Evolutionary conservation across 2,888 invertebrate species (phyloP).

Genomic region (Drosophila mayaguana): DNA sequence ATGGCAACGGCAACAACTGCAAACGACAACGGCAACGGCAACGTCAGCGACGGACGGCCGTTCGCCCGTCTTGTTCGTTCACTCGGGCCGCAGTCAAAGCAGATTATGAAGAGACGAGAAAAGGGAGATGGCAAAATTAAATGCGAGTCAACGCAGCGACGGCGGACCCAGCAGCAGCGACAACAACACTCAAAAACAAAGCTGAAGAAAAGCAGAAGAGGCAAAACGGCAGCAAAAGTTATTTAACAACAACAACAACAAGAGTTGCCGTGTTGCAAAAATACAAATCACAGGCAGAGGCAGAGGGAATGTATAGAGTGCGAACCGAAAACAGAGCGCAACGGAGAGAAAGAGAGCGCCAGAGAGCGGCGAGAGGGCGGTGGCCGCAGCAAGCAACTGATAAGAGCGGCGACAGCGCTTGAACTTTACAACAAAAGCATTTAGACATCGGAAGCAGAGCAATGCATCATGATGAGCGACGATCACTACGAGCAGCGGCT

Average conservation of each 20-base stretch:
- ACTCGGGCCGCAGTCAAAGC: constrained; percentile 37
- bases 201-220: constrained; percentile 50
- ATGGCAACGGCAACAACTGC: constrained; percentile 26
- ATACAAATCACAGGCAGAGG: constrained; percentile 10
- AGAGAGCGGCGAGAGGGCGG: constrained; percentile 43
- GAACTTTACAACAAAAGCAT: constrained; percentile 47
- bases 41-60: constrained; percentile 38
- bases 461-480: constrained; percentile 19
- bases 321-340: constrained; percentile 9
- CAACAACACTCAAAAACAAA: constrained; percentile 38
- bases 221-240: constrained; percentile 57
- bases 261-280: constrained; percentile 56
- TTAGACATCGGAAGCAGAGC: constrained; percentile 25
- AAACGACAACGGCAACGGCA: constrained; percentile 23
- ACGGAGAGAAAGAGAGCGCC: constrained; percentile 7
- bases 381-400: constrained; percentile 53
- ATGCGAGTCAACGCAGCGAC: constrained; percentile 52
- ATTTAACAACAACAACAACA: constrained; percentile 48
- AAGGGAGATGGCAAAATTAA: constrained; percentile 35
- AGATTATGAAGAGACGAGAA: constrained; percentile 32
- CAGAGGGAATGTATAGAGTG: constrained; percentile 9
- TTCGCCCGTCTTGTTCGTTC: constrained; percentile 35
- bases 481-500: constrained; percentile 31
- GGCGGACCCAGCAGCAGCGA: constrained; percentile 24
- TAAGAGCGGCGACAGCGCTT: constrained; percentile 48